Percentiles rank a stretch among this genome's conserved stretches.
Evolutionary conservation across 2,113 vertebrate species (phyloP).

Genomic region (Scolopax mira): DNA sequence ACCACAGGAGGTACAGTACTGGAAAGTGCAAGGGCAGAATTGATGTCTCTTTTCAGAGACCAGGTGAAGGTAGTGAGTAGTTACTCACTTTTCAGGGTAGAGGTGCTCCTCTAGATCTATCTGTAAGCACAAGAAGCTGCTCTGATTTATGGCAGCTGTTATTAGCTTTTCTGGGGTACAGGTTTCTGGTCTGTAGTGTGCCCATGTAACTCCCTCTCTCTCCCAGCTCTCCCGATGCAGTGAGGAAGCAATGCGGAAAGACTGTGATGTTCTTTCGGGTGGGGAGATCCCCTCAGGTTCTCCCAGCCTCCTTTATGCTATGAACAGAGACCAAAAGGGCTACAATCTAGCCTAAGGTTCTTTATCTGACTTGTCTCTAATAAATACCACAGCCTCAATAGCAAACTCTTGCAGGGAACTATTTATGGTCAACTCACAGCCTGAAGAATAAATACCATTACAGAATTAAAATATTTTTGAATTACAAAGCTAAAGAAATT

Average conservation of each 20-base stretch:
- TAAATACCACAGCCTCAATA: constrained; percentile 13
- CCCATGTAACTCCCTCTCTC: not conserved
- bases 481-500: constrained; percentile 27
- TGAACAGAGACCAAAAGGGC: not conserved
- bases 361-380: not conserved
- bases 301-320: not conserved
- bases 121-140: not conserved
- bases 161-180: not conserved
- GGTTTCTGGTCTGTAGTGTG: not conserved
- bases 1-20: not conserved
- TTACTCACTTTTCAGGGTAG: not conserved
- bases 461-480: constrained; percentile 24
- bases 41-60: not conserved
- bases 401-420: constrained; percentile 24
- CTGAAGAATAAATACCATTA: constrained; percentile 28
- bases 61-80: no score
- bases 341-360: not conserved
- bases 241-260: not conserved
- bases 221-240: not conserved
- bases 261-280: not conserved
- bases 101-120: not conserved
- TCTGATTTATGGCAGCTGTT: not conserved
- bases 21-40: not conserved
- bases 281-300: not conserved
- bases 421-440: constrained; percentile 56